Base-by-base conservation (phyloP, 1,140 invertebrate species). In the Drosophila pallidifrons region DNA sequence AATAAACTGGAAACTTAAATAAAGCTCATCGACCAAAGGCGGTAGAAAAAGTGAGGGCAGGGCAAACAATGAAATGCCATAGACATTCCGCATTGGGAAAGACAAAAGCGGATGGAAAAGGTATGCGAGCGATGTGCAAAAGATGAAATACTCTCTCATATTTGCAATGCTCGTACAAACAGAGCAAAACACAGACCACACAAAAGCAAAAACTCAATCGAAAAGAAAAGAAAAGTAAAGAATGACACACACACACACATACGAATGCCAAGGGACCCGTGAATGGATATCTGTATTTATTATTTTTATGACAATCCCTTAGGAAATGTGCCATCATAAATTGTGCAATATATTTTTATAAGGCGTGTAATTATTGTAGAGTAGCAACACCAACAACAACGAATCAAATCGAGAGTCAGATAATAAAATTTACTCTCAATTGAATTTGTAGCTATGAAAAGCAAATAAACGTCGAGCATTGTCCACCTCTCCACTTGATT, bases 391-490 rank as follows among this genome's bases (percentile, higher is more conserved):
- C 41, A 16, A 5, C 46, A 69, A 41, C 43, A 41, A 28, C 59
- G 30, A 30, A 63, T 38, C 47, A 41, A 65, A 65, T 57, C 54
- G 51, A 73, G 60, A 49, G 47, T 45, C 45, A 74, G 64, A 81
- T 80, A 89, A 83, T 89, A 89, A 89, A 81, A 88, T 88, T 76
- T 63, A 67, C 72, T 73, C 77, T 68, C 81, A 83, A 88, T 88
- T 88, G 77, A 89, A 83, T 88, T 89, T 72, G 60, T 30, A 71
- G 69, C 79, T 67, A 65, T 75, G 59, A 73, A 86, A 72, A 81
- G 75, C 72, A 86, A 77, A 86, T 88, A 82, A 86, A 83, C 52
- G 61, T 69, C 13, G 54, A 58, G 35, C 32, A 60, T 43, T 65
- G 66, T 16, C 38, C 64, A 32, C 41, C 65, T 64, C 63, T 59